phyloP scores from a whole-genome alignment of 2,113 vertebrate genomes.

The Antechinus stuartii region DNA sequence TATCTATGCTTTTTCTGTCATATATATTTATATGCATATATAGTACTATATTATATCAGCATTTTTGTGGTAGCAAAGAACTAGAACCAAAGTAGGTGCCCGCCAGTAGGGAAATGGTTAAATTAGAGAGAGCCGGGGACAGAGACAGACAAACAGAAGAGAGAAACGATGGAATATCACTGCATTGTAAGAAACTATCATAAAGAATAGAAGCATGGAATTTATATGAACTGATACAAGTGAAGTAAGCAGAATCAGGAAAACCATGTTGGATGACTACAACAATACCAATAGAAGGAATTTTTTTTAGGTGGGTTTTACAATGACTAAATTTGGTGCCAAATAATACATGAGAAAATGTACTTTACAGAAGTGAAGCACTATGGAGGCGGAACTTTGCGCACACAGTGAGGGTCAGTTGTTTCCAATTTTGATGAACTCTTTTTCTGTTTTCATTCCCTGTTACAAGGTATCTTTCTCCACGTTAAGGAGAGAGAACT shows the following conservation, averaged over 20 bases:
- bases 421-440: background rate
- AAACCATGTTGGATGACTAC: background rate
- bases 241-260: background rate
- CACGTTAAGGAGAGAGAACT: background rate
- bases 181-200: background rate
- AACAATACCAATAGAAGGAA: background rate
- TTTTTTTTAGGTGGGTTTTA: no score
- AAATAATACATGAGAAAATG: no score
- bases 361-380: background rate
- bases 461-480: background rate
- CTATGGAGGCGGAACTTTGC: background rate
- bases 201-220: background rate
- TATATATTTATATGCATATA: no score
- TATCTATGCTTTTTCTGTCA: no score
- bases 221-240: background rate
- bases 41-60: background rate
- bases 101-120: background rate
- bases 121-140: background rate
- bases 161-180: background rate
- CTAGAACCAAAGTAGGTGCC: no score
- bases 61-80: background rate
- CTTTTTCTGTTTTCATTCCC: background rate
- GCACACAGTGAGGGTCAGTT: background rate
- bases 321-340: background rate
- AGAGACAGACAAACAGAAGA: no score